Evolutionary conservation across 2,113 vertebrate species (phyloP).

Genomic region (Dromaius novaehollandiae): DNA sequence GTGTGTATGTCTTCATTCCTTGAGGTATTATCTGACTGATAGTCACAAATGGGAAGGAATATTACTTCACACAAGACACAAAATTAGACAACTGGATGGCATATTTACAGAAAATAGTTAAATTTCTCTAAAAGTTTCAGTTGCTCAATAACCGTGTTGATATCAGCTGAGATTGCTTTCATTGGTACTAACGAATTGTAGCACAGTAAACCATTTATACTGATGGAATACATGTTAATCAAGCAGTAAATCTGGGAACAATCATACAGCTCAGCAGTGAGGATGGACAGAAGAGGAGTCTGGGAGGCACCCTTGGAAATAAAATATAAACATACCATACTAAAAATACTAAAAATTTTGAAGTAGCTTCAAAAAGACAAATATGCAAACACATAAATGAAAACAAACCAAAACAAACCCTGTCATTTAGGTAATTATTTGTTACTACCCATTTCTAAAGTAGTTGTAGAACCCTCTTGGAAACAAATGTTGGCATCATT

Average conservation of each 20-base stretch:
- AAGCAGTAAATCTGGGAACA: background rate
- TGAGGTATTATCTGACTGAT: background rate
- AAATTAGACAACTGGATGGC: background rate
- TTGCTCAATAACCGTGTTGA: background rate
- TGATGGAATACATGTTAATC: background rate
- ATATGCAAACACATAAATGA: background rate
- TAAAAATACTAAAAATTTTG: background rate
- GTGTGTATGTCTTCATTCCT: background rate
- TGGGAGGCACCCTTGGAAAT: background rate
- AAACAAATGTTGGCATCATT: conserved; percentile 13
- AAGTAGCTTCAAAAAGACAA: background rate
- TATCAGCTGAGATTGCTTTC: background rate
- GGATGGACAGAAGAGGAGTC: background rate
- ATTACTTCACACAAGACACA: background rate
- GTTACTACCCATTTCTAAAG: background rate
- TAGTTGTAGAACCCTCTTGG: background rate
- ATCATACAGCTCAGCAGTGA: background rate
- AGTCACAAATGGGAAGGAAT: background rate
- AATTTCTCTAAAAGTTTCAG: background rate
- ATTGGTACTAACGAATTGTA: background rate
- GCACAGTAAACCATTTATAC: background rate
- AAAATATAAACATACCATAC: background rate
- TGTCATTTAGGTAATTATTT: conserved; percentile 1
- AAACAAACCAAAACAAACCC: background rate
- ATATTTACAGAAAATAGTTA: background rate